phyloP scores from a whole-genome alignment of 2,888 invertebrate species.

The Drosophila greeni region DNA sequence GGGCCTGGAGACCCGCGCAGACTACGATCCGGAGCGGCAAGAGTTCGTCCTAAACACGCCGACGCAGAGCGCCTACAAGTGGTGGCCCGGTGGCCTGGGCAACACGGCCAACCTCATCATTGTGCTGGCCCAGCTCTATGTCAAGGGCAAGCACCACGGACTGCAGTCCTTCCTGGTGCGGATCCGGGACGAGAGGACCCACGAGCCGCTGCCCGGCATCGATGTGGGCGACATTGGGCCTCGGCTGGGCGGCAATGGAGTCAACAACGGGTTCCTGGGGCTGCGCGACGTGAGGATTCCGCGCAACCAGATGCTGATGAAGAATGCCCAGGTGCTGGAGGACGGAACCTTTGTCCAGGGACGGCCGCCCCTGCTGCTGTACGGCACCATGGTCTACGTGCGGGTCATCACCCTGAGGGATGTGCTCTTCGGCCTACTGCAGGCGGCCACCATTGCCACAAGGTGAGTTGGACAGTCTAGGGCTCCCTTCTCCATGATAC shows the following conservation, averaged over 20 bases:
- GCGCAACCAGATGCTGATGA: conserved; percentile 93
- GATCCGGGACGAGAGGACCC: conserved; percentile 91
- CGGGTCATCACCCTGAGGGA: conserved; percentile 90
- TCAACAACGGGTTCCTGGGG: conserved; percentile 95
- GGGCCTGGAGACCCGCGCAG: conserved; percentile 93
- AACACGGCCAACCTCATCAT: conserved; percentile 94
- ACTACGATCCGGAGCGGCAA: conserved; percentile 87
- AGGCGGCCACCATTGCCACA: conserved; percentile 93
- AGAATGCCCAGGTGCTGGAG: conserved; percentile 92
- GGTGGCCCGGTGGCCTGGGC: conserved; percentile 98
- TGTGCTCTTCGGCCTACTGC: conserved; percentile 86
- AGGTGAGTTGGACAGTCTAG: conserved; percentile 80
- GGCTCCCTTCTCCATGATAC: neutral
- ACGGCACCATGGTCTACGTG: conserved; percentile 93
- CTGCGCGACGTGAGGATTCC: conserved; percentile 93
- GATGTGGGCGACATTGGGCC: conserved; percentile 96
- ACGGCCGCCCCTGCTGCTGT: conserved; percentile 88
- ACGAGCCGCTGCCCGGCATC: conserved; percentile 90
- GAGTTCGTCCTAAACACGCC: conserved; percentile 94
- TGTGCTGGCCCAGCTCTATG: conserved; percentile 93
- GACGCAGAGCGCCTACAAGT: conserved; percentile 92
- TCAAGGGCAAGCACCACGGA: conserved; percentile 89
- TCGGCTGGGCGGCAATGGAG: conserved; percentile 92
- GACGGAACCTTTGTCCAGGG: conserved; percentile 92
- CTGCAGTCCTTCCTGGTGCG: conserved; percentile 96